Conservation (phyloP, 2,113 vertebrate genomes). For the Crotalus horridus region DNA sequence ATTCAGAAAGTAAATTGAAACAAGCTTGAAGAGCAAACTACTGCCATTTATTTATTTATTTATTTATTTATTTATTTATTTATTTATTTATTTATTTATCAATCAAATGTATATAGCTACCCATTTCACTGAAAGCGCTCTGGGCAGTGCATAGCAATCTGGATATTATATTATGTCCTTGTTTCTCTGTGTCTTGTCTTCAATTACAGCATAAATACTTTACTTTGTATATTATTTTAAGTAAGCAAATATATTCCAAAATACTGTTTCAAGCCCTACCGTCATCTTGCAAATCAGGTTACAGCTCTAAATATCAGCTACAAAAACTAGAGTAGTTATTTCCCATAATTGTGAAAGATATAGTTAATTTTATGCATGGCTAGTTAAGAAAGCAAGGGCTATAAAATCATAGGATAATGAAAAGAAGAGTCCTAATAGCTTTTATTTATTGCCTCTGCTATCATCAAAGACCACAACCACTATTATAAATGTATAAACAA, state of each 20-base stretch:
- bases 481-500: conserved; percentile 58
- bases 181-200: not conserved
- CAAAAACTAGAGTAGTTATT: conserved; percentile 57
- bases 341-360: conserved; percentile 56
- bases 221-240: not conserved
- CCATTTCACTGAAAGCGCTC: not conserved
- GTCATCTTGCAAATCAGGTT: conserved; percentile 27
- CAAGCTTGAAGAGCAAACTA: not conserved
- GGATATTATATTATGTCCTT: not conserved
- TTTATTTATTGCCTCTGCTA: conserved; percentile 64
- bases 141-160: not conserved
- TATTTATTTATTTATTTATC: not conserved
- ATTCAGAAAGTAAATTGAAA: not conserved
- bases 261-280: not conserved
- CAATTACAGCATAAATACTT: not conserved
- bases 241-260: not conserved
- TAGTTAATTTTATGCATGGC: conserved; percentile 55
- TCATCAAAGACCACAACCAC: conserved; percentile 43
- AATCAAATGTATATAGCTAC: not conserved
- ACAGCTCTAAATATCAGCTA: conserved; percentile 36
- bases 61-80: not conserved
- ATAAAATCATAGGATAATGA: conserved; percentile 62
- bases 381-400: conserved; percentile 52
- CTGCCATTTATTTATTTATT: too few relatives aligned
- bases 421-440: conserved; percentile 55